Base-by-base conservation (phyloP, 2,797 vertebrate genomes). In the Tolypeutes matacus region DNA sequence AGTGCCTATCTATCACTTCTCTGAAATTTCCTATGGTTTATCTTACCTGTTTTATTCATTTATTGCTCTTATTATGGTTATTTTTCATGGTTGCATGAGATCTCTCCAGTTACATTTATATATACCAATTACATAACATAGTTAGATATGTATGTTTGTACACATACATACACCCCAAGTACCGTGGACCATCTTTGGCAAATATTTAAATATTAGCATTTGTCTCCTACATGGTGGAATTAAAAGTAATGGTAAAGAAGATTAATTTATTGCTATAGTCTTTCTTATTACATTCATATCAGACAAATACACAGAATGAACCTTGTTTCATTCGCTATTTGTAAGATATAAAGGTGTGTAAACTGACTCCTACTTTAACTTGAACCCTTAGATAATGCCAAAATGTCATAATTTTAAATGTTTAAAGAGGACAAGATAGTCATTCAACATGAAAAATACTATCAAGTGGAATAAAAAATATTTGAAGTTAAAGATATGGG, bases 371-470 rank as follows among this genome's bases (percentile, higher is more conserved):
- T 56, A 0, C 31, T 42, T 67, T 34, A 94, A 77, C 20, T 49
- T 83, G 81, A 94, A 95, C 67, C 51, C 70, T 78, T 13, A 95
- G 58, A 27, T 93, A 91, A 78, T 34, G 60, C 21, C 67, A 58
- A 12, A 72, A 72, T 76, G 46, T 82, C 34, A 18, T 82, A 60
- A 39, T 93, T 78, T 91, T 89, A 89, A 83, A 60, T 87, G 80
- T 92, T 95, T 92, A 72, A 91, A 86, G 53, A 93, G 72, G 60
- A 86, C 31, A 85, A 72, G 51, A 70, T 75, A 27, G 31, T 42
- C 93, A 64, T n/a, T 91, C 49, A 89, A 93, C n/a, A 46, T 90
- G 87, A 83, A 93, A 93, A 94, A 56, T 81, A 23, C 83, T 95
- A 83, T 10, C 46, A 82, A 86, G 36, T 82, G 65, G 69, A 76